Conservation (phyloP, 2,113 vertebrate genomes). For the Motacilla tschutschensis region DNA sequence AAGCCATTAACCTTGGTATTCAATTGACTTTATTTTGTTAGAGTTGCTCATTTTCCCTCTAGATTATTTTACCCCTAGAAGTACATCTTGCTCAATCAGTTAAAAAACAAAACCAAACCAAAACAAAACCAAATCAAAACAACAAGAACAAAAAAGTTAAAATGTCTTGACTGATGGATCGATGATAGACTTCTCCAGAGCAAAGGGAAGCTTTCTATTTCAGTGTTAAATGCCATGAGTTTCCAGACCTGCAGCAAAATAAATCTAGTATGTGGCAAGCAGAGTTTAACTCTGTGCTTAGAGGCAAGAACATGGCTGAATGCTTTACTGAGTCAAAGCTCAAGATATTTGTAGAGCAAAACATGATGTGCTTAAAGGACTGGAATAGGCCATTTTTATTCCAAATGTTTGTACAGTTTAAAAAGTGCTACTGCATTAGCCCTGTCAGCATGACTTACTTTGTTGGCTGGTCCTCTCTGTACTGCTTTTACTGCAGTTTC, state of each 20-base stretch:
- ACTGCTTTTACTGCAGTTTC: background rate
- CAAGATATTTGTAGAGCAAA: conserved; percentile 7
- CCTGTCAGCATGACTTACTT: background rate
- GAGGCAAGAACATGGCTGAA: background rate
- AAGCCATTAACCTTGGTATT: background rate
- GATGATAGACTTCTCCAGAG: background rate
- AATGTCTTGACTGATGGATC: background rate
- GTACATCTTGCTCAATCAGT: background rate
- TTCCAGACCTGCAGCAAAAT: background rate
- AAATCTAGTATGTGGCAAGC: background rate
- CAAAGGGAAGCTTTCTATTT: background rate
- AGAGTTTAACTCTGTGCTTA: background rate
- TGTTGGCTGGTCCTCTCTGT: background rate
- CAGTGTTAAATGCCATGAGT: background rate
- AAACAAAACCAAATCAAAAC: background rate
- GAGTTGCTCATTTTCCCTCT: background rate
- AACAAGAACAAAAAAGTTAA: background rate
- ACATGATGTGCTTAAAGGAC: background rate
- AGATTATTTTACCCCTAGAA: background rate
- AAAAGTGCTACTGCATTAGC: conserved; percentile 16
- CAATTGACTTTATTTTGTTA: background rate
- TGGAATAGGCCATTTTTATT: background rate
- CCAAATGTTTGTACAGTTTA: conserved; percentile 9
- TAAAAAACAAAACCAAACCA: background rate
- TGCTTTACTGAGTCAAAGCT: background rate